phyloP scores from a whole-genome alignment of 2,797 vertebrate genomes.

The Molossus alvarezi region DNA sequence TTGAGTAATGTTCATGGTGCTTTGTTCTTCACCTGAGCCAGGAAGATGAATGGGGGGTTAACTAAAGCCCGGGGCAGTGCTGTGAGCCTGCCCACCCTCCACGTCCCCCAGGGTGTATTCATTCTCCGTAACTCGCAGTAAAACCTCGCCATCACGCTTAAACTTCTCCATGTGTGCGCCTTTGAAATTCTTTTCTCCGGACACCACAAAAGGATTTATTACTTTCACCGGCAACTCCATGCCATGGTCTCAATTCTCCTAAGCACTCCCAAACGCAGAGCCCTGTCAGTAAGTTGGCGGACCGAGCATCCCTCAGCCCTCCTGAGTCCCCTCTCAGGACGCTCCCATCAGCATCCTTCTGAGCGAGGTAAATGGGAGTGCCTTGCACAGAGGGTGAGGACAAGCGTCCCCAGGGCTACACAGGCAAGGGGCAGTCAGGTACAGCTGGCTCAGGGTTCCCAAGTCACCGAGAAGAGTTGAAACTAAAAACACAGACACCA shows the following conservation, averaged over 20 bases:
- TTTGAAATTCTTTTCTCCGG: too few relatives aligned
- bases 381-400: conserved; percentile 96
- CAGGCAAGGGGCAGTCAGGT: conserved; percentile 91
- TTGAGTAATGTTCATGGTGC: too few relatives aligned
- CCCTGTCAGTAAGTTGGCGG: conserved; percentile 94
- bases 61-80: too few relatives aligned
- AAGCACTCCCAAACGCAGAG: conserved; percentile 97
- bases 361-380: conserved; percentile 93
- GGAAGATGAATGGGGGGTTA: too few relatives aligned
- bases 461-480: conserved; percentile 37
- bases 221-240: background rate
- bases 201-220: too few relatives aligned
- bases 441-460: background rate
- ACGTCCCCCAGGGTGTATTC: too few relatives aligned
- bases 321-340: conserved; percentile 95
- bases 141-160: too few relatives aligned
- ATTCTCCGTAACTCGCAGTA: too few relatives aligned
- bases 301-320: conserved; percentile 92
- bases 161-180: too few relatives aligned
- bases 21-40: too few relatives aligned
- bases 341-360: conserved; percentile 96
- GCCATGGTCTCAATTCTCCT: conserved; percentile 93
- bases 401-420: conserved; percentile 97
- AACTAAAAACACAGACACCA: conserved; percentile 43
- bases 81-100: too few relatives aligned